These are phyloP conservation scores for Gila orcuttii DNA, from an alignment of 2,113 vertebrate genomes.

Conservation along the genomic window DNA sequence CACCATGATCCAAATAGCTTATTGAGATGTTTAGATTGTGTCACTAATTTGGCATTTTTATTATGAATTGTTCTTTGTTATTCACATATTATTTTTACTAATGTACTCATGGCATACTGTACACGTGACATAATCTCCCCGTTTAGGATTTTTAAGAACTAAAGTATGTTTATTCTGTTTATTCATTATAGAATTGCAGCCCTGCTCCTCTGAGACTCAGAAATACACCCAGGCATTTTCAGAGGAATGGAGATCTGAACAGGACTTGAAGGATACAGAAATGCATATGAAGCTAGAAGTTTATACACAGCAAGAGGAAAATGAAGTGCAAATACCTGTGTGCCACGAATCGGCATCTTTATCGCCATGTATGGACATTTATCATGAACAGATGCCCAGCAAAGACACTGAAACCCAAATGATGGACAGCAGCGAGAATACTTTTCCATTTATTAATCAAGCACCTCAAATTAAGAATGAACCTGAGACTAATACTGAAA, in stretches of 20 bases:
- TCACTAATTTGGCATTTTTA: background rate
- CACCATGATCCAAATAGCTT: no score
- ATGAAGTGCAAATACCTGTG: background rate
- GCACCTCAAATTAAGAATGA: conserved; percentile 48
- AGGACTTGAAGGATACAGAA: conserved; percentile 24
- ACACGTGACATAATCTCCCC: background rate
- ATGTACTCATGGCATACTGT: background rate
- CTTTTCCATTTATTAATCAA: background rate
- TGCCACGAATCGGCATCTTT: conserved; percentile 13
- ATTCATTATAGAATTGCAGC: conserved; percentile 28
- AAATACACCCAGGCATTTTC: background rate
- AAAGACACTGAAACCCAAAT: conserved; percentile 26
- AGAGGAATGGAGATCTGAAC: conserved; percentile 12
- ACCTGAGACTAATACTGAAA: conserved; percentile 4
- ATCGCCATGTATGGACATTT: background rate
- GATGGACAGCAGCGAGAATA: background rate
- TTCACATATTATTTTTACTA: background rate
- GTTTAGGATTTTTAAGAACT: background rate
- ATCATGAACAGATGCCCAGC: conserved; percentile 3
- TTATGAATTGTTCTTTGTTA: background rate
- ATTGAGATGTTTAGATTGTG: background rate
- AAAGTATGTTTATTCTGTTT: background rate
- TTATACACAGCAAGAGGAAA: conserved; percentile 20
- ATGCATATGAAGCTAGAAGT: conserved; percentile 49
- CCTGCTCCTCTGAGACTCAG: background rate